Evolutionary conservation across 2,113 vertebrate species (phyloP), one percentile per base, ranked within the genome.

Genomic region (Saguinus midas): DNA sequence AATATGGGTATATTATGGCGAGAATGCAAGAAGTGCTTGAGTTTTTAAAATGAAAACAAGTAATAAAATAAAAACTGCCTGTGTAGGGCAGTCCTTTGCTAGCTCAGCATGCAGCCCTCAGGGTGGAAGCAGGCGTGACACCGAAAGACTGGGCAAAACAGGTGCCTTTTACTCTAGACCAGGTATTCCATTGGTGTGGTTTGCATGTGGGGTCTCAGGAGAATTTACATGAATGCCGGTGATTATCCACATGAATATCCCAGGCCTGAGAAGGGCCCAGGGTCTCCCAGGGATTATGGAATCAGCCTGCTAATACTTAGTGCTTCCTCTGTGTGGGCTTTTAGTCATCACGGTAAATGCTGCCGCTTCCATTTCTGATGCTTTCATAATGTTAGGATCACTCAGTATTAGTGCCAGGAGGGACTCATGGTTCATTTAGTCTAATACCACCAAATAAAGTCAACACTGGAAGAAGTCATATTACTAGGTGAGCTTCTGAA

Each of bases 111-210:
- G 27, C 8, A 50, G 20, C 20, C 10, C 7, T 21, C 17, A 3
- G 10, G 6, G 11, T 18, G 27, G 1, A 17, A 17, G 7, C 5
- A 48, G 40, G 57, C 43, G 17, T 72, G 48, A n/a, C 72, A 20
- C 17, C 73, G 10, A 1, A 27, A 50, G 29, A 82, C 66, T 7
- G 14, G 94, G 66, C 87, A 35, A 84, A 79, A n/a, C 35, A 37
- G n/a, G 16, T 35, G 50, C 72, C 52, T 86, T 84, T 32, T 85
- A 25, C 91, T 92, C 25, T 16, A 89, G 87, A 95, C 50, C 58
- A 61, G 35, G 8, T 16, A 13, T 50, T 80, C 43, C 35, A 3
- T 20, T 32, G 21, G 45, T 9, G 13, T n/a, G 29, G 10, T 1
- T 64, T 78, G 64, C 48, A 25, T 25, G 14, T 52, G 70, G 87